These are phyloP conservation scores for Pachypanchax playfairii DNA, from an alignment of 2,113 vertebrate species.

Conservation along the genomic window DNA sequence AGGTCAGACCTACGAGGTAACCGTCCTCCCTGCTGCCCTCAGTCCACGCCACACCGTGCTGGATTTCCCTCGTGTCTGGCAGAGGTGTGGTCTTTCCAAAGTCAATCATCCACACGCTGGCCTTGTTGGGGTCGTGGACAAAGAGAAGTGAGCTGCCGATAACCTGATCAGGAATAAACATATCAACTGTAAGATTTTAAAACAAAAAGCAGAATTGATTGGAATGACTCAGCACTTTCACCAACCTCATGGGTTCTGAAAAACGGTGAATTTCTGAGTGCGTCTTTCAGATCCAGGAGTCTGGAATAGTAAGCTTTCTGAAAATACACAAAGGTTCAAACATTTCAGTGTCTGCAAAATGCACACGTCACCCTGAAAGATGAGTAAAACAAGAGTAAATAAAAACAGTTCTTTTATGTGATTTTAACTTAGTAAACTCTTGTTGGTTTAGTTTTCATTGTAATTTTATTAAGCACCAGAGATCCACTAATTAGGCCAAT, in stretches of 20 bases:
- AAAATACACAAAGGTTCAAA: conserved; percentile 5
- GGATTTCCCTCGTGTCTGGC: conserved; percentile 53
- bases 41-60: conserved; percentile 75
- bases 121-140: conserved; percentile 77
- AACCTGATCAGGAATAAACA: conserved; percentile 63
- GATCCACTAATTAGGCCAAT: no score
- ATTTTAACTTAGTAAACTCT: no score
- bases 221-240: not conserved
- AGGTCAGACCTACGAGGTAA: conserved; percentile 80
- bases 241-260: conserved; percentile 82
- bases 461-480: no score
- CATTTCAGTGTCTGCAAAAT: no score
- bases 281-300: conserved; percentile 69
- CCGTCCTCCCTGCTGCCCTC: conserved; percentile 84
- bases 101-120: conserved; percentile 87
- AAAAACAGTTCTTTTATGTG: no score
- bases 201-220: no score
- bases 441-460: no score
- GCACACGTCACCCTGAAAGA: no score
- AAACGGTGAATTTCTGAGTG: conserved; percentile 76
- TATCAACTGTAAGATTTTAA: not conserved
- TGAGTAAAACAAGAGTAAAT: no score
- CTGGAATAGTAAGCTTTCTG: conserved; percentile 80
- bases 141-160: conserved; percentile 85
- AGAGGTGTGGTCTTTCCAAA: conserved; percentile 81